Evolutionary conservation across 1,140 invertebrate species (phyloP).

Genomic region (Antheraea pernyi): DNA sequence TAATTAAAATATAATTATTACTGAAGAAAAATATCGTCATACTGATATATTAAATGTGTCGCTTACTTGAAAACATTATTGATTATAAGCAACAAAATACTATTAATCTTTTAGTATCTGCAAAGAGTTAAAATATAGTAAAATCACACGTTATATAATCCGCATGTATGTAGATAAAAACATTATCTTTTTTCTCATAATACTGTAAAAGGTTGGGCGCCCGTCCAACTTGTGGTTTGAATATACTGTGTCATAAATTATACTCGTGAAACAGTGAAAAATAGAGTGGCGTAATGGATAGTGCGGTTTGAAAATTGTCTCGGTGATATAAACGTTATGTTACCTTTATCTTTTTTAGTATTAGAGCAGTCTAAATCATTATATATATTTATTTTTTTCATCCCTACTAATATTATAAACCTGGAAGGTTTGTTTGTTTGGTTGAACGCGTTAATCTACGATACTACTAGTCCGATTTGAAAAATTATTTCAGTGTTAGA

Average conservation of each 20-base stretch:
- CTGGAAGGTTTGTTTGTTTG: too few species aligned
- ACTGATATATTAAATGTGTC: too few species aligned
- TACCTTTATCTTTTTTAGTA: not conserved
- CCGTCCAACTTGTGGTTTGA: slow-evolving; percentile 4
- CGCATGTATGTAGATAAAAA: not conserved
- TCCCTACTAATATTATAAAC: too few species aligned
- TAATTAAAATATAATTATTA: too few species aligned
- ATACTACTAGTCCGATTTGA: too few species aligned
- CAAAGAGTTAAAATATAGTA: not conserved
- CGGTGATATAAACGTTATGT: not conserved
- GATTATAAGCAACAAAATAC: too few species aligned
- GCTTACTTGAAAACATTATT: too few species aligned
- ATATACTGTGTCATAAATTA: slow-evolving; percentile 6
- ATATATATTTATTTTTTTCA: too few species aligned
- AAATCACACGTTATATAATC: not conserved
- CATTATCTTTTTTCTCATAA: not conserved
- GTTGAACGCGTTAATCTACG: too few species aligned
- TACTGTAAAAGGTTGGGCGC: slow-evolving; percentile 8
- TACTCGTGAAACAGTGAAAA: not conserved
- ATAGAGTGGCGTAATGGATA: not conserved
- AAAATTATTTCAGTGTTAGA: too few species aligned
- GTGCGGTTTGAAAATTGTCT: not conserved
- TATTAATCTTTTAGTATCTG: not conserved
- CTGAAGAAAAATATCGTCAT: too few species aligned
- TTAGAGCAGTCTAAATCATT: too few species aligned